A percentile compares a stretch with the other conserved stretches of the same genome.
Evolutionary conservation across 2,113 vertebrate species (phyloP).

Genomic region (Pimephales promelas): DNA sequence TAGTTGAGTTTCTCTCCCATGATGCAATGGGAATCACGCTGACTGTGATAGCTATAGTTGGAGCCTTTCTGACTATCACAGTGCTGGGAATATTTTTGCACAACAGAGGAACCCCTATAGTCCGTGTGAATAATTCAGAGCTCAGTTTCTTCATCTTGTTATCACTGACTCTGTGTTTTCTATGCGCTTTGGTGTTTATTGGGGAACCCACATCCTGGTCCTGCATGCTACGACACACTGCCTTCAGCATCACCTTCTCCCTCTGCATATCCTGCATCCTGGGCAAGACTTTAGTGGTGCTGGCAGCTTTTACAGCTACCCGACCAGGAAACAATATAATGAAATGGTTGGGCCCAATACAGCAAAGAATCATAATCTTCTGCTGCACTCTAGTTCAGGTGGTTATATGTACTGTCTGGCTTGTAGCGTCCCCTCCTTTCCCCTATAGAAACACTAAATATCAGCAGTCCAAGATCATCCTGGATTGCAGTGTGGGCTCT

Average conservation of each 20-base stretch:
- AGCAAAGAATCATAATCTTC: constrained; percentile 58
- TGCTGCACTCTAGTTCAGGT: constrained; percentile 54
- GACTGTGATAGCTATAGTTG: constrained; percentile 57
- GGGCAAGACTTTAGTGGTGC: constrained; percentile 61
- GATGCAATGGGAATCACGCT: constrained; percentile 63
- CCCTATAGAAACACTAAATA: constrained; percentile 57
- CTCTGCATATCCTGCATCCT: constrained; percentile 61
- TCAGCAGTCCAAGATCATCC: constrained; percentile 58
- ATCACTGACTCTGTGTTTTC: constrained; percentile 61
- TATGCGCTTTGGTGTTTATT: constrained; percentile 64
- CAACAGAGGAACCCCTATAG: constrained; percentile 60
- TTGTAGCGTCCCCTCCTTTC: constrained; percentile 56
- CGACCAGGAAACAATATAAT: constrained; percentile 58
- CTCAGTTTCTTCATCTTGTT: constrained; percentile 64
- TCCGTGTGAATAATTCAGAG: constrained; percentile 63
- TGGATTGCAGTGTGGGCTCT: constrained; percentile 62
- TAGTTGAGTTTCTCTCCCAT: constrained; percentile 59
- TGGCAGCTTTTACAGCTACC: constrained; percentile 62
- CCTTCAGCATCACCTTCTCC: constrained; percentile 59
- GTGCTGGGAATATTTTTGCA: constrained; percentile 59
- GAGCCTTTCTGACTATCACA: constrained; percentile 52
- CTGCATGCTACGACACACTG: constrained; percentile 61
- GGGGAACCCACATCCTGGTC: constrained; percentile 61
- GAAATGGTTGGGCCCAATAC: constrained; percentile 59
- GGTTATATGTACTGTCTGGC: constrained; percentile 60